Evolutionary conservation across 2,113 vertebrate species (phyloP), one percentile per base, ranked within the genome.

Genomic region (Nanorana parkeri): DNA sequence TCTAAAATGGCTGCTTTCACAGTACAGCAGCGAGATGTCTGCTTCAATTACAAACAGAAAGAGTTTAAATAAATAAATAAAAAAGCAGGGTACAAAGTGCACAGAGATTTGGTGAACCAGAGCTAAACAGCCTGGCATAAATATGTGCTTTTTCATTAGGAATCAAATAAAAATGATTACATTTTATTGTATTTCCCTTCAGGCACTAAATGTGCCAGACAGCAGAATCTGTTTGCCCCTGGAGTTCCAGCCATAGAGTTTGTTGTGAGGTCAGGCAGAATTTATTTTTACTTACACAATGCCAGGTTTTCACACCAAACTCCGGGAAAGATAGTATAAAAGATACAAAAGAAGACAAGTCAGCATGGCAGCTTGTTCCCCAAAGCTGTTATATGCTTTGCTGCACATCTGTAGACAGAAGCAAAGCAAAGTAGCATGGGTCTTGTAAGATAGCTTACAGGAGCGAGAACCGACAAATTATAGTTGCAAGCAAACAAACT

Each of bases 271-370:
- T 71, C 68, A 66, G 10, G 69, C 5, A 60, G 58, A 64, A 71
- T 65, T 67, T 16, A 28, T 52, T 26, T 29, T 54, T 29, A 54
- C 72, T 52, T 23, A 67, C 68, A 63, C 19, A 69, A 66, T 73
- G 58, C 68, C 77, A 80, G 20, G 36, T 28, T 23, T 66, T 64
- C 51, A 55, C 28, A 56, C 65, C 28, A 17, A 71, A 74, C 84
- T 86, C 77, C 72, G 81, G 63, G 69, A 84, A 80, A 29, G 23
- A 66, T 20, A 24, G 19, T 64, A 47, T 47, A 47, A 47, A 61
- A 60, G 60, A 75, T 75, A 75, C 72, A 58, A n/a, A 26, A 19
- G 55, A 21, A 76, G 47, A 24, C 56, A 76, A 64, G 51, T 77
- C 60, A 51, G 60, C 60, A 51, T 64, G 58, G 47, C 74, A 77